Evolutionary conservation across 2,113 vertebrate species (phyloP), one percentile per base, ranked within the genome.

Genomic region (Anas platyrhynchos): DNA sequence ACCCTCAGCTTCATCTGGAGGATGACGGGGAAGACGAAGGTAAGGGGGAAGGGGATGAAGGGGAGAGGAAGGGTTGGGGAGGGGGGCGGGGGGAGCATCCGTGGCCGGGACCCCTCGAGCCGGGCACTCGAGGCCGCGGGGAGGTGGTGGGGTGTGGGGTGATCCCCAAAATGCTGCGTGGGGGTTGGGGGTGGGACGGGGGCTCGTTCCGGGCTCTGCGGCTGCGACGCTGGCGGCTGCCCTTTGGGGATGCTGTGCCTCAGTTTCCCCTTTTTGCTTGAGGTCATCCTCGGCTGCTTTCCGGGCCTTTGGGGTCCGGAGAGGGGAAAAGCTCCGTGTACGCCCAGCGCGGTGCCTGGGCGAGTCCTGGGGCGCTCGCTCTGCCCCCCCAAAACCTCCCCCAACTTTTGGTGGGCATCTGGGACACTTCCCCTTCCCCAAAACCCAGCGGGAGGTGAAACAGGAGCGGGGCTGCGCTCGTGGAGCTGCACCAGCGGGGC

Each of bases 11-110:
- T 98, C 96, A 44, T 98, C 69, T 96, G 67, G 89, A 98, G 97
- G 97, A 98, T 98, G 98, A 97, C 98, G 1, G 97, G 98, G 31
- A 98, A 97, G 81, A 89, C 93, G 43, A 99, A 98, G 98, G 98
- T 98, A 97, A 32, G 96, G 41, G 32, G 23, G 16, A 18, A 18
- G 65, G 11, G 5, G 66, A 21, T 29, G 31, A 18, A 46, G 46
- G 18, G 46, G 46, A 46, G 44, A 46, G 16, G 41, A 41, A 41
- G 44, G 44, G 44, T 41, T 41, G 18, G 23, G 43, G 16, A 13
- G 50, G 38, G 43, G 15, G 6, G 43, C 34, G 3, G 18, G 18
- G 23, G 43, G 16, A 26, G 50, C 23, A 52, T 52, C 23, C 22
- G 13, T 25, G 23, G 50, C 12, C 13, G 23, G 50, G 50, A 26